These are phyloP conservation scores for Melanogrammus aeglefinus DNA, from an alignment of 2,797 vertebrate genomes.

Conservation along the genomic window DNA sequence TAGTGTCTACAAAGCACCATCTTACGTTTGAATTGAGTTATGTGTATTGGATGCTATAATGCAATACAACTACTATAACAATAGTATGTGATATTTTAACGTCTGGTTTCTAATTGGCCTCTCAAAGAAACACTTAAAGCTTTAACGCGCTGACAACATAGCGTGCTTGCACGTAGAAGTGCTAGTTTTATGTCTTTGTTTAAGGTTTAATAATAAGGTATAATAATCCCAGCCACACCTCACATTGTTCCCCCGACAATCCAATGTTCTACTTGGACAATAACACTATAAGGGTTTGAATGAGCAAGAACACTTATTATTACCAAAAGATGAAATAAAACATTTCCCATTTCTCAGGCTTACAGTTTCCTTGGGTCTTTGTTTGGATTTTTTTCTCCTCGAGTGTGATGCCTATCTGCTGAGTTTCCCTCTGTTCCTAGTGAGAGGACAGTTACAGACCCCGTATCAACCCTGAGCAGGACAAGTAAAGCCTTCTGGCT, in stretches of 20 bases:
- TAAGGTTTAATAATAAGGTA: slow-evolving; percentile 23
- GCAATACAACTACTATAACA: neutral
- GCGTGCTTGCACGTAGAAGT: neutral
- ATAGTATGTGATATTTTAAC: neutral
- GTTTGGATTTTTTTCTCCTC: slow-evolving; percentile 6
- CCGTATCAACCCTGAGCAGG: slow-evolving; percentile 3
- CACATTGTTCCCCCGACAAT: slow-evolving; percentile 33
- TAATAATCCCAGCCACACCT: slow-evolving; percentile 21
- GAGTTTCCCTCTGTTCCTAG: slow-evolving; percentile 19
- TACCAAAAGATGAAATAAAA: slow-evolving; percentile 12
- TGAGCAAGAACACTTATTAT: slow-evolving; percentile 39
- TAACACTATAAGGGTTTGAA: slow-evolving; percentile 30
- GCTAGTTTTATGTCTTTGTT: slow-evolving; percentile 21
- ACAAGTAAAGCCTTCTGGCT: neutral
- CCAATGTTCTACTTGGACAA: slow-evolving; percentile 35
- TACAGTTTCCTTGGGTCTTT: slow-evolving; percentile 27
- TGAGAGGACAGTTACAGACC: slow-evolving; percentile 13
- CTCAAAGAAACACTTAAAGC: neutral
- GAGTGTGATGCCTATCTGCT: slow-evolving; percentile 38
- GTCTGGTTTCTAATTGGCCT: neutral
- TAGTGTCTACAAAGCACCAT: neutral
- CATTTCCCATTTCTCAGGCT: slow-evolving; percentile 21
- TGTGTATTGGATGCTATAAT: neutral
- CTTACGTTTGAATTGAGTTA: neutral
- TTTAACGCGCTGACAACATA: neutral